Evolutionary conservation across 2,888 invertebrate genomes (phyloP), one percentile per base, ranked within the genome.

Genomic region (Torymus tubicola): DNA sequence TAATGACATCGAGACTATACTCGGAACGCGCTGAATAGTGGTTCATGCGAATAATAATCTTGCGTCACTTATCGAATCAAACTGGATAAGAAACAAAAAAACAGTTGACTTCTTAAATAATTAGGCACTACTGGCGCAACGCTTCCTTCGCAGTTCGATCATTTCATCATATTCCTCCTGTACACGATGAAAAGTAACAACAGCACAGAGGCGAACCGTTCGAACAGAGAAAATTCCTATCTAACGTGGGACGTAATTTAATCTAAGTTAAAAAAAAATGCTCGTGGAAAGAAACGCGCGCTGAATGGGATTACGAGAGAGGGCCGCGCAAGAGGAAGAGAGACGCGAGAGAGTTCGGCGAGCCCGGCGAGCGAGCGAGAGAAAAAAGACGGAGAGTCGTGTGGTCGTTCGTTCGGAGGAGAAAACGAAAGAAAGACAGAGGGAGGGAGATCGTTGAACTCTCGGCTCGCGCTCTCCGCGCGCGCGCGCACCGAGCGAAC

Each of bases 401-500:
- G 64, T 52, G 64, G 10, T n/a, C 18, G 53, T 13, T 24, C 67
- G 78, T 63, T 61, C 61, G 72, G 61, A 72, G 60, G 58, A 74
- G 74, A 80, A 65, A 78, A 72, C 58, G 78, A 76, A 75, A 65
- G 68, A 65, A 21, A 79, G 81, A 57, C 14, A 80, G 64, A 21
- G 73, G 67, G 71, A 73, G 76, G 81, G 61, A 75, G 80, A 80
- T 80, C 75, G 71, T 80, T 80, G 80, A 75, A 75, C 74, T 80
- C 65, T 70, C 50, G 12, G 60, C 21, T 52, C 65, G 42, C 55
- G 64, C 55, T 24, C 55, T 21, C 31, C 55, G 57, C 52, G n/a
- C 57, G 65, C 24, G 57, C 74, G 74, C 52, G 14, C n/a, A n/a
- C n/a, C 31, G 75, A 31, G 52, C 21, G 52, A 53, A 14, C 31